Evolutionary conservation across 2,888 invertebrate species (phyloP).

Genomic region (Galerucella pusilla): DNA sequence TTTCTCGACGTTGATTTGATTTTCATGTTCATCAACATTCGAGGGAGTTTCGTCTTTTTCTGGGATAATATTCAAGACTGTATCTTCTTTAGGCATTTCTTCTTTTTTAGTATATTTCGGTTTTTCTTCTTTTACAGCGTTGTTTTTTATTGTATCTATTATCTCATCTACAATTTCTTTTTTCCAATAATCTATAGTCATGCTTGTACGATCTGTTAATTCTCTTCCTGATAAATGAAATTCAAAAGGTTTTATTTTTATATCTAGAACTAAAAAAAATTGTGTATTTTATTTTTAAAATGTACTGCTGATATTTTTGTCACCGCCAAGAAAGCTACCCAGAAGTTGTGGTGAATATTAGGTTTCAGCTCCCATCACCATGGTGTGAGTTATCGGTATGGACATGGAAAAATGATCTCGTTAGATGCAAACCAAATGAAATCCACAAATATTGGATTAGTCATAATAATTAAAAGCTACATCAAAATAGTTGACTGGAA

Average conservation of each 20-base stretch:
- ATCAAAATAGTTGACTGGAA: no score
- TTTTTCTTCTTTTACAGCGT: slow-evolving; percentile 38
- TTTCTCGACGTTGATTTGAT: neutral
- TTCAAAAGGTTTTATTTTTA: slow-evolving; percentile 28
- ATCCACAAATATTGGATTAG: no score
- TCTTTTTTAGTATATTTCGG: slow-evolving; percentile 10
- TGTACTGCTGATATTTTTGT: no score
- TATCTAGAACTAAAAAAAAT: slow-evolving; percentile 28
- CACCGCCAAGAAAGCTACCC: slow-evolving; percentile 11
- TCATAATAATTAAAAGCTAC: no score
- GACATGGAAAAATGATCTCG: neutral
- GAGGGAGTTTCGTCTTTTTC: slow-evolving; percentile 18
- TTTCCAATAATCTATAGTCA: slow-evolving; percentile 57
- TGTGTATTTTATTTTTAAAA: neutral
- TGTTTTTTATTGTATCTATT: slow-evolving; percentile 51
- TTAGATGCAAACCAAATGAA: no score
- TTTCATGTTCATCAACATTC: slow-evolving; percentile 4
- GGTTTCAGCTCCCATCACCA: slow-evolving; percentile 3
- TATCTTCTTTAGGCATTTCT: slow-evolving; percentile 13
- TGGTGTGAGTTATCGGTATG: neutral
- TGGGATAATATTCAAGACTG: neutral
- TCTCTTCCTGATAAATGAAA: slow-evolving; percentile 52
- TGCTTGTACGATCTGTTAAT: slow-evolving; percentile 63
- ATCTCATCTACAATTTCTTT: slow-evolving; percentile 58
- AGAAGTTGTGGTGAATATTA: neutral